A percentile compares a stretch with the other conserved stretches of the same genome.
Evolutionary conservation across 2,888 invertebrate species (phyloP).

Genomic region (Eupithecia subfuscata): DNA sequence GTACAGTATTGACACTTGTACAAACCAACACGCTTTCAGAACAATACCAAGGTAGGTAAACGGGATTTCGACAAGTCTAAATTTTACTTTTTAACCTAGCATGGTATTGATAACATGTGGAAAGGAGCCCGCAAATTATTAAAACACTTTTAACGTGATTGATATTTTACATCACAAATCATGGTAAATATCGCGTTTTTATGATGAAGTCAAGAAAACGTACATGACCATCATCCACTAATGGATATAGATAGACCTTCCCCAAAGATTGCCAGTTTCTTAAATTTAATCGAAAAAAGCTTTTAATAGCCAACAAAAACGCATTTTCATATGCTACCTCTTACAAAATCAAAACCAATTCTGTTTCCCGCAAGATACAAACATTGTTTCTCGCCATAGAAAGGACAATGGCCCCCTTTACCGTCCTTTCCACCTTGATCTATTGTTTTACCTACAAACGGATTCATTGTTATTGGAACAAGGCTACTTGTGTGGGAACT

Average conservation of each 20-base stretch:
- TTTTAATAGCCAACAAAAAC: not conserved
- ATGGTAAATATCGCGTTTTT: too few relatives aligned
- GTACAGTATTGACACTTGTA: not conserved
- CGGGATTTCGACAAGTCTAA: too few relatives aligned
- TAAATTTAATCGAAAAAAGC: too few relatives aligned
- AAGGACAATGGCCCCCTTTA: constrained; percentile 19
- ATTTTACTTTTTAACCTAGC: too few relatives aligned
- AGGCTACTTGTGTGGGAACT: constrained; percentile 33
- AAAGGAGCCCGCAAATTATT: too few relatives aligned
- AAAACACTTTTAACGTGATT: too few relatives aligned
- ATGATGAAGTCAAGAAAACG: too few relatives aligned
- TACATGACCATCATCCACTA: too few relatives aligned
- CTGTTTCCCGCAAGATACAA: not conserved
- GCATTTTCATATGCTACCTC: not conserved
- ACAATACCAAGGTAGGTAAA: too few relatives aligned
- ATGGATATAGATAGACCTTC: not conserved
- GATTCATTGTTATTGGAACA: constrained; percentile 35
- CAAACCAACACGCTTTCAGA: not conserved
- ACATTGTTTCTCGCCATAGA: not conserved
- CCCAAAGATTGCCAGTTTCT: not conserved
- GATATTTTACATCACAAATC: too few relatives aligned
- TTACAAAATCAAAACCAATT: not conserved
- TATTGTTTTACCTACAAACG: constrained; percentile 20
- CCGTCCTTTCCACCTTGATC: constrained; percentile 12
- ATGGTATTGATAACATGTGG: too few relatives aligned